A percentile compares a stretch with the other conserved stretches of the same genome.
Evolutionary conservation across 2,888 invertebrate species (phyloP).

Genomic region (Elegia similella): DNA sequence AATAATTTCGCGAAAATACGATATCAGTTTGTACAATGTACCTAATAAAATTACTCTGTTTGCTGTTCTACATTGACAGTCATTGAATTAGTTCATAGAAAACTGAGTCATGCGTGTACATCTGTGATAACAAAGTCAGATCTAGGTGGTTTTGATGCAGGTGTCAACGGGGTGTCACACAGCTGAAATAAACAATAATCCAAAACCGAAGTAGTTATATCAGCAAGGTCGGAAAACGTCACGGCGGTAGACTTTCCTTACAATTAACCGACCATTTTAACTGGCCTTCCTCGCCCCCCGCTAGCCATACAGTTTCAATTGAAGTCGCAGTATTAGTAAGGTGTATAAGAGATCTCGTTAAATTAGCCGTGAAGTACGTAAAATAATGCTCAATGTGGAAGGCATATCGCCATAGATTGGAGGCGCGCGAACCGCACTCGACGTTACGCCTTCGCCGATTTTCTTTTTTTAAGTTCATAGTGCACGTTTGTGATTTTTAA

Average conservation of each 20-base stretch:
- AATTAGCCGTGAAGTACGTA: conserved; percentile 50
- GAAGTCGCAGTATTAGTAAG: conserved; percentile 19
- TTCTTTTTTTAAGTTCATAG: conserved; percentile 15
- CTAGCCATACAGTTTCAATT: neutral
- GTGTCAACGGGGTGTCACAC: neutral
- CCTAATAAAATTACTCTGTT: too few species aligned
- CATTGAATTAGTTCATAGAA: neutral
- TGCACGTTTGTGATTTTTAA: conserved; percentile 26
- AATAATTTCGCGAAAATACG: too few species aligned
- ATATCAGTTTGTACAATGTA: too few species aligned
- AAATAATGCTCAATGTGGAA: conserved; percentile 53
- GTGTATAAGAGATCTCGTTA: conserved; percentile 37
- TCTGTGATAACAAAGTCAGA: conserved; percentile 7
- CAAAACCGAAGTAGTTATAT: conserved; percentile 15
- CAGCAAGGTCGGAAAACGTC: conserved; percentile 28
- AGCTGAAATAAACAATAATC: conserved; percentile 4
- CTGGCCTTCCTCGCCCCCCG: conserved; percentile 25
- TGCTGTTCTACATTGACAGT: neutral
- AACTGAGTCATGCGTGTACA: conserved; percentile 1
- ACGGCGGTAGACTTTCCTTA: conserved; percentile 30
- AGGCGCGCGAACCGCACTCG: conserved; percentile 55
- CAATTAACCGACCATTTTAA: conserved; percentile 25
- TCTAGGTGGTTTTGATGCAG: conserved; percentile 4
- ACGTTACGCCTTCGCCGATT: conserved; percentile 29
- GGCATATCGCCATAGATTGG: conserved; percentile 59